Conservation (phyloP, 1,140 invertebrate genomes). For the Zaprionus ornatus region DNA sequence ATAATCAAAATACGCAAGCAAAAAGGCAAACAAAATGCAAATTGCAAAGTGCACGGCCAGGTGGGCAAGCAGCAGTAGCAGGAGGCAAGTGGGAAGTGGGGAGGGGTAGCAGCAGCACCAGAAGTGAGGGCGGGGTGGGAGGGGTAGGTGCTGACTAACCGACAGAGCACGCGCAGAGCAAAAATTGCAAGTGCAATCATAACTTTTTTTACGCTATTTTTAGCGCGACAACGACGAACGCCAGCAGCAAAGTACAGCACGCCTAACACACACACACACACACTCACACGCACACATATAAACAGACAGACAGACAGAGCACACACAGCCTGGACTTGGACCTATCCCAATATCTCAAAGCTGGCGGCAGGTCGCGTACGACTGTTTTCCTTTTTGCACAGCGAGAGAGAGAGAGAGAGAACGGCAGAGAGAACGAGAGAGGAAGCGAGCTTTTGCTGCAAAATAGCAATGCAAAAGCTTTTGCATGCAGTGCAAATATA, state of each 20-base stretch:
- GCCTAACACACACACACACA: conserved; percentile 12
- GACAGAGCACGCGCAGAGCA: conserved; percentile 6
- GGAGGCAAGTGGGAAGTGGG: neutral
- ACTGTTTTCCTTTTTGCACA: conserved; percentile 57
- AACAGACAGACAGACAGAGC: conserved; percentile 4
- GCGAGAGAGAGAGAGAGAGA: conserved; percentile 28
- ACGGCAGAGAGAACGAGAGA: neutral
- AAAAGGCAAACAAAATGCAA: conserved; percentile 43
- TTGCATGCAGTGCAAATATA: conserved; percentile 47
- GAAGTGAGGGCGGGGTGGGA: neutral
- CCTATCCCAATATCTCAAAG: conserved; percentile 68
- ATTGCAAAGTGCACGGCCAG: conserved; percentile 41
- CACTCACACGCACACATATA: neutral
- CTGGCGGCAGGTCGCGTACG: conserved; percentile 63
- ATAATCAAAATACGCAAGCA: conserved; percentile 53
- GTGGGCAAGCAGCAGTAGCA: neutral
- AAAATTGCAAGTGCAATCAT: conserved; percentile 42
- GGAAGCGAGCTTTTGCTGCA: conserved; percentile 32
- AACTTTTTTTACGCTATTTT: conserved; percentile 30
- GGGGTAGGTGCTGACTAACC: conserved; percentile 22
- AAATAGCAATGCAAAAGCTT: conserved; percentile 22
- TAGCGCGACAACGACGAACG: conserved; percentile 24
- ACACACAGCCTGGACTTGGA: conserved; percentile 61
- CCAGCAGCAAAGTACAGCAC: conserved; percentile 13
- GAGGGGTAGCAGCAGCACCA: neutral